Evolutionary conservation across 1,140 invertebrate species (phyloP).

Genomic region (Bombus waltoni): DNA sequence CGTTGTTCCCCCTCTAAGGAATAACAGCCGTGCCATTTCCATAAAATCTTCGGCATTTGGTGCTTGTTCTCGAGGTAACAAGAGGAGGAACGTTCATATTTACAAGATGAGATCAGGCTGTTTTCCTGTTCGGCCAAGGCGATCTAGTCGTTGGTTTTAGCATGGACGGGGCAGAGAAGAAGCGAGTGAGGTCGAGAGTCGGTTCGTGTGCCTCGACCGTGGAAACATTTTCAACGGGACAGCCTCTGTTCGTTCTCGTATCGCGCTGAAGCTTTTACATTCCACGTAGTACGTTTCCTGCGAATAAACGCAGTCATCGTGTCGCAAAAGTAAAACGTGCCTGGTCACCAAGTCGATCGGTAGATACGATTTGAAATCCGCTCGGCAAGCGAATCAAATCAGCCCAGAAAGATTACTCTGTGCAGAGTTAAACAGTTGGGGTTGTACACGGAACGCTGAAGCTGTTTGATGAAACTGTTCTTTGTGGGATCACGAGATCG

Average conservation of each 20-base stretch:
- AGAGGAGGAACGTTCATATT: conserved; percentile 62
- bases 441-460: not conserved
- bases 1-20: not conserved
- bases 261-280: not conserved
- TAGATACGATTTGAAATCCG: not conserved
- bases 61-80: conserved; percentile 13
- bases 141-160: conserved; percentile 49
- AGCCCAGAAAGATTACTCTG: no score
- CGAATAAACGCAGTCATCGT: not conserved
- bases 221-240: conserved; percentile 32
- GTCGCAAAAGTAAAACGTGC: conserved; percentile 69
- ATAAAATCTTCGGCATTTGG: conserved; percentile 33
- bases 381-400: not conserved
- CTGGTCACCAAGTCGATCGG: not conserved
- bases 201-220: conserved; percentile 30
- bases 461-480: not conserved
- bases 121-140: conserved; percentile 66
- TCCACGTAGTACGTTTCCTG: not conserved
- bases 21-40: conserved; percentile 11
- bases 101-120: conserved; percentile 70
- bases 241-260: not conserved
- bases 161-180: not conserved
- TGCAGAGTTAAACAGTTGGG: not conserved
- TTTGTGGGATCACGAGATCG: not conserved
- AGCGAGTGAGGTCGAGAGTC: not conserved